phyloP scores from a whole-genome alignment of 2,888 invertebrate genomes.

The Oscheius onirici region DNA sequence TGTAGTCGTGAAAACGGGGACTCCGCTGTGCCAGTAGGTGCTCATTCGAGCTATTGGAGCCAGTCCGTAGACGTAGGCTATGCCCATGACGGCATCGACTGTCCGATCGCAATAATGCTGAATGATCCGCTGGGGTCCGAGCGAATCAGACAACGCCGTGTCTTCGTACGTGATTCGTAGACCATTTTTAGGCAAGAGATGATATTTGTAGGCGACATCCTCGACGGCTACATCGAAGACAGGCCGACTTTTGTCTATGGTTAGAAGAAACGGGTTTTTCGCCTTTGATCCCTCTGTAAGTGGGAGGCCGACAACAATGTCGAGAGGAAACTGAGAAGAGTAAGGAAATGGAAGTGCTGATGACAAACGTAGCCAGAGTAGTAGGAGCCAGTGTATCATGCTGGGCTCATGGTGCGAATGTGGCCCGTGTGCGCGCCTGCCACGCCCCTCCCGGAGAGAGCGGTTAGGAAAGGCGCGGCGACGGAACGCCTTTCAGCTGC shows the following conservation, averaged over 20 bases:
- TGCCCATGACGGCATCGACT: slow-evolving; percentile 85
- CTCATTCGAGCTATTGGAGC: slow-evolving; percentile 80
- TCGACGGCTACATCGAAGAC: slow-evolving; percentile 69
- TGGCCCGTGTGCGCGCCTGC: not conserved
- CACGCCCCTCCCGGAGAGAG: slow-evolving; percentile 24
- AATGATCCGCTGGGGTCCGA: slow-evolving; percentile 67
- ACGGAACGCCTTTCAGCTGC: slow-evolving; percentile 26
- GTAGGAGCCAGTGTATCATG: slow-evolving; percentile 33
- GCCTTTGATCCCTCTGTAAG: slow-evolving; percentile 50
- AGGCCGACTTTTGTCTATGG: slow-evolving; percentile 62
- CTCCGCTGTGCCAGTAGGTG: slow-evolving; percentile 74
- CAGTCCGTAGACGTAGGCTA: slow-evolving; percentile 87
- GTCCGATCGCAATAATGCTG: slow-evolving; percentile 64
- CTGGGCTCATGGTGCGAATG: slow-evolving; percentile 26
- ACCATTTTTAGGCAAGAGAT: slow-evolving; percentile 47
- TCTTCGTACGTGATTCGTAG: slow-evolving; percentile 62
- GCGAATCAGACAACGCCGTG: slow-evolving; percentile 63
- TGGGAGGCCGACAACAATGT: slow-evolving; percentile 69
- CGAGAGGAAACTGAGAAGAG: slow-evolving; percentile 53
- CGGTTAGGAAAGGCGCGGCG: slow-evolving; percentile 6
- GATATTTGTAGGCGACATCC: slow-evolving; percentile 56
- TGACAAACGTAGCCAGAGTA: slow-evolving; percentile 26
- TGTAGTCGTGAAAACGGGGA: slow-evolving; percentile 84
- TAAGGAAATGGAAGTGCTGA: slow-evolving; percentile 1
- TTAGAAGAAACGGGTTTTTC: slow-evolving; percentile 64